phyloP scores from a whole-genome alignment of 2,888 invertebrate genomes.

The Dione vanillae region DNA sequence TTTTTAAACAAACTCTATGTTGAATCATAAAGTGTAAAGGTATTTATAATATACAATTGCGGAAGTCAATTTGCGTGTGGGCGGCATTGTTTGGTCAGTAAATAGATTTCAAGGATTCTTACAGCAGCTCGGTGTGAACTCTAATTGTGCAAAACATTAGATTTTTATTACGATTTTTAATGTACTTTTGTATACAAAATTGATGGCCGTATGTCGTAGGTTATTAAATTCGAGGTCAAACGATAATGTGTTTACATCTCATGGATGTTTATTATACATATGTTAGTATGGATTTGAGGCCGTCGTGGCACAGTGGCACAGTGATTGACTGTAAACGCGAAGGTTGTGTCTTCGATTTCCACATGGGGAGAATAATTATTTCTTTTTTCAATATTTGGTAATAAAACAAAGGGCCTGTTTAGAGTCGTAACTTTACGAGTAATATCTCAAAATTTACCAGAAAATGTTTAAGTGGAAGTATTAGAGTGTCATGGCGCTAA shows the following conservation, averaged over 20 bases:
- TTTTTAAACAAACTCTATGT: constrained; percentile 20
- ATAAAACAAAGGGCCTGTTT: too few species aligned
- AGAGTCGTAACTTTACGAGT: too few species aligned
- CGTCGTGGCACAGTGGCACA: too few species aligned
- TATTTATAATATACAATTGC: constrained; percentile 28
- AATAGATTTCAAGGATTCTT: constrained; percentile 41
- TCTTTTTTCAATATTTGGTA: too few species aligned
- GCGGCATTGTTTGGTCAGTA: constrained; percentile 36
- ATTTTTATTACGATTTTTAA: constrained; percentile 16
- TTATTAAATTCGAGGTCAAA: constrained; percentile 16
- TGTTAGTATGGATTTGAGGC: neutral
- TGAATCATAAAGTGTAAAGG: constrained; percentile 25
- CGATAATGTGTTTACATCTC: neutral
- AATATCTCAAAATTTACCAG: too few species aligned
- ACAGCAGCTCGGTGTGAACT: constrained; percentile 18
- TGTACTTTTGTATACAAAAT: constrained; percentile 15
- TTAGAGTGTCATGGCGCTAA: too few species aligned
- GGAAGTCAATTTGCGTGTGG: constrained; percentile 34
- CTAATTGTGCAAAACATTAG: neutral
- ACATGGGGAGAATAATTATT: too few species aligned
- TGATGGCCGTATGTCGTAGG: neutral
- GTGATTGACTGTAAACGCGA: too few species aligned
- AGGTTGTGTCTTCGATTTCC: too few species aligned
- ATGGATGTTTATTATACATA: neutral
- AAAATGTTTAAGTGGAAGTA: too few species aligned